These are phyloP conservation scores for Drosophila obscura DNA, from an alignment of 1,140 invertebrate genomes.

Conservation along the genomic window DNA sequence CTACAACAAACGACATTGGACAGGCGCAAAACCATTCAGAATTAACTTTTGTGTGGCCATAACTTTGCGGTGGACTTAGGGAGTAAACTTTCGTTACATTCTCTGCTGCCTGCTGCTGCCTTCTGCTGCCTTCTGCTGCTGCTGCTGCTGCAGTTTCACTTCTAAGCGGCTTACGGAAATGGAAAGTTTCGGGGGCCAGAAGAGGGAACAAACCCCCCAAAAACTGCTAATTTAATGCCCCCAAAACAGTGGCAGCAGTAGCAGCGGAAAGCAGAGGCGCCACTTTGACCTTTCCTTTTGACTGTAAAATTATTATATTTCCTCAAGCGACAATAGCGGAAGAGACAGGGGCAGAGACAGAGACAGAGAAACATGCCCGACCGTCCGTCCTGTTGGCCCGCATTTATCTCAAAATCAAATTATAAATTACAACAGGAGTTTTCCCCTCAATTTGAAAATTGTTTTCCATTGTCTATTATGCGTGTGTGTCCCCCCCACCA, in stretches of 20 bases:
- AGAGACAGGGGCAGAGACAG: no score
- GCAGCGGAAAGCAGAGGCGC: constrained; percentile 6
- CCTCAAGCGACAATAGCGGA: constrained; percentile 41
- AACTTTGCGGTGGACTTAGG: constrained; percentile 59
- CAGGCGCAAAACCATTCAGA: constrained; percentile 37
- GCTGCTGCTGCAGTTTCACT: constrained; percentile 36
- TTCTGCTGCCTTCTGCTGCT: not conserved
- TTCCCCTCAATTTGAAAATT: constrained; percentile 50
- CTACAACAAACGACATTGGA: not conserved
- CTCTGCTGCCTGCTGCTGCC: constrained; percentile 3
- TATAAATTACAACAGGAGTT: constrained; percentile 56
- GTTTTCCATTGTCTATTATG: constrained; percentile 42
- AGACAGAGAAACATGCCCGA: no score
- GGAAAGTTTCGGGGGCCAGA: constrained; percentile 14
- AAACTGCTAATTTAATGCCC: constrained; percentile 56
- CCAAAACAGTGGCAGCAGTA: not conserved
- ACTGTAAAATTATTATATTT: constrained; percentile 44
- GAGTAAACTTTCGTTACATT: constrained; percentile 62
- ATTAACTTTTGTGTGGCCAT: constrained; percentile 65
- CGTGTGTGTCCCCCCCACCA: not conserved
- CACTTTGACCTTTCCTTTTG: constrained; percentile 42
- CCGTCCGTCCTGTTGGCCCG: constrained; percentile 5
- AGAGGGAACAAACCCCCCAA: not conserved
- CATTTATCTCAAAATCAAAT: constrained; percentile 55
- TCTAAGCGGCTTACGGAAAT: constrained; percentile 50